Evolutionary conservation across 2,888 invertebrate species (phyloP), one percentile per base, ranked within the genome.

Genomic region (Ormyrus thymus): DNA sequence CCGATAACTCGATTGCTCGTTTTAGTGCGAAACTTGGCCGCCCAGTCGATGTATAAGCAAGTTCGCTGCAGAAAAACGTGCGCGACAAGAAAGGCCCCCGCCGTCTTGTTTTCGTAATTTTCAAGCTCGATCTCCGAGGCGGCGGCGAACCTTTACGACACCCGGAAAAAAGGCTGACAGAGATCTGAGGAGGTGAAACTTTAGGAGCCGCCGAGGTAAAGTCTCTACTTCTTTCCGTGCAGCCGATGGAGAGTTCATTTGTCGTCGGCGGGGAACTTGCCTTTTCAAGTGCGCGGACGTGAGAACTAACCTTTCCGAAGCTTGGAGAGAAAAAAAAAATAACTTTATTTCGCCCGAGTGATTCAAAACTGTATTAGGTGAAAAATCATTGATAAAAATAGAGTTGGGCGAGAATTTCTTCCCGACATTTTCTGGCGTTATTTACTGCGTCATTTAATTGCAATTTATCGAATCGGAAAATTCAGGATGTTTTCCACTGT

Each of bases 61-160:
- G 29, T 29, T 29, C 29, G 29, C 50, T 43, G 59, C n/a, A 50
- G 46, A 71, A 71, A 59, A 50, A 56, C 70, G 13, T 11, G 11
- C 6, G 15, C 51, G 46, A 9, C 66, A 11, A 6, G 43, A 4
- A 48, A 73, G 50, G 65, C 76, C 69, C 76, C 15, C 29, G 8
- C 62, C 43, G 76, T 69, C 71, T 77, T 77, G 77, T 77, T 77
- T 77, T 71, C 77, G 77, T 72, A 66, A 77, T 77, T 77, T 29
- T 71, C 70, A 46, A 11, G 29, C 59, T 29, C 29, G 29, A 29
- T 29, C 29, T 29, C 11, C 72, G 61, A 43, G 64, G 48, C 59
- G 58, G 29, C 29, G 29, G 29, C 29, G 29, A 71, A 50, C 71
- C 71, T 58, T 71, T 61, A 61, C 71, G 71, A 71, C 51, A 43